Evolutionary conservation across 1,140 invertebrate genomes (phyloP).

Genomic region (Zelostemma sp.): DNA sequence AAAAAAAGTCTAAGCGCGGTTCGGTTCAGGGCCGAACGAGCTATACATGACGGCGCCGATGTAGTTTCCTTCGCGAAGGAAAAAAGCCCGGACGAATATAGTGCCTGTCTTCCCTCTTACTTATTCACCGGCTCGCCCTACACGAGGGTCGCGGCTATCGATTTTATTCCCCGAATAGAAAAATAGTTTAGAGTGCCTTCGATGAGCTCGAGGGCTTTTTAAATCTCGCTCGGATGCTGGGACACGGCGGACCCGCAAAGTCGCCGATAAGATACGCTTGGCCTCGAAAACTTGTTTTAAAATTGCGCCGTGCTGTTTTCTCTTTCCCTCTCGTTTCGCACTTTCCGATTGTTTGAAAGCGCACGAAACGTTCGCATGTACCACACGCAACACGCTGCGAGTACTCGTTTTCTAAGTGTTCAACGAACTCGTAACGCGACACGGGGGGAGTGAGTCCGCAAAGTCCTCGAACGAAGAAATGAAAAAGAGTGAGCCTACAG

Average conservation of each 20-base stretch:
- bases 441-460: background rate
- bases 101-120: constrained; percentile 41
- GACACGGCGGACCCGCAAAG: constrained; percentile 42
- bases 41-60: background rate
- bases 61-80: constrained; percentile 30
- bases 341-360: constrained; percentile 7
- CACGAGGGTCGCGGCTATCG: constrained; percentile 41
- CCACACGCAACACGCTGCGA: background rate
- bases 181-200: constrained; percentile 49
- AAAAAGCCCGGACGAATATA: constrained; percentile 39
- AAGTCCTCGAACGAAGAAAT: constrained; percentile 11
- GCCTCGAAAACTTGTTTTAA: background rate
- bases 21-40: background rate
- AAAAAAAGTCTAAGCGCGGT: no score
- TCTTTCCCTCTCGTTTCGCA: background rate
- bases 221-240: constrained; percentile 39
- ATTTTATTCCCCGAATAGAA: constrained; percentile 50
- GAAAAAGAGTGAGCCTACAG: constrained; percentile 4
- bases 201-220: constrained; percentile 43
- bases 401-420: constrained; percentile 2
- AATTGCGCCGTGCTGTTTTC: constrained; percentile 1
- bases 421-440: constrained; percentile 1
- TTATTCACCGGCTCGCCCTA: constrained; percentile 41
- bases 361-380: background rate
- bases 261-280: background rate